A percentile compares a stretch with the other conserved stretches of the same genome.
phyloP scores from a whole-genome alignment of 2,113 vertebrate genomes.

The Dryoscopus gambensis region DNA sequence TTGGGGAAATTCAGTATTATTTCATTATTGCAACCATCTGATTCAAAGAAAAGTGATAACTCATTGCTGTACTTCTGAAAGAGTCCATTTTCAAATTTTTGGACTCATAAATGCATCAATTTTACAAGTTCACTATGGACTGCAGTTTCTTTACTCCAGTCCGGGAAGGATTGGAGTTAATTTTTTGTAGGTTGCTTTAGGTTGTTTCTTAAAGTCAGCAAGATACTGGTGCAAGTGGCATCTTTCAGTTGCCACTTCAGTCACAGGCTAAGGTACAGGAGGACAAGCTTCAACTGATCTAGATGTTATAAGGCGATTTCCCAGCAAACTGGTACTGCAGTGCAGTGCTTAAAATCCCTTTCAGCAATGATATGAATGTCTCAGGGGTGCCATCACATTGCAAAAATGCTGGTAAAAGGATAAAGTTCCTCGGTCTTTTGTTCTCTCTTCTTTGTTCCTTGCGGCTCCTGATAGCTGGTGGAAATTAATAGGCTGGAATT shows the following conservation, averaged over 20 bases:
- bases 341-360: constrained; percentile 14
- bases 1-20: not conserved
- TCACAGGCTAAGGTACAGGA: not conserved
- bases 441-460: constrained; percentile 22
- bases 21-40: not conserved
- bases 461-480: not conserved
- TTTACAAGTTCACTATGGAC: not conserved
- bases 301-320: not conserved
- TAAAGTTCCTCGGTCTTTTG: not conserved
- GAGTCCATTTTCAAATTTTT: not conserved
- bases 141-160: not conserved
- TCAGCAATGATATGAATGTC: constrained; percentile 11
- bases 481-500: constrained; percentile 35
- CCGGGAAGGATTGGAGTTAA: not conserved
- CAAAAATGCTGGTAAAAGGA: constrained; percentile 21
- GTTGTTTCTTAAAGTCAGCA: not conserved
- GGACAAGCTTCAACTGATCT: not conserved
- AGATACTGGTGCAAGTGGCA: not conserved
- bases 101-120: not conserved
- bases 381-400: not conserved
- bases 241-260: not conserved
- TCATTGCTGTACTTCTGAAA: not conserved
- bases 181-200: not conserved
- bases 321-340: not conserved
- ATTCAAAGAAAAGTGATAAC: not conserved